Evolutionary conservation across 2,888 invertebrate species (phyloP), one percentile per base, ranked within the genome.

Genomic region (Philhelius pedissequus): DNA sequence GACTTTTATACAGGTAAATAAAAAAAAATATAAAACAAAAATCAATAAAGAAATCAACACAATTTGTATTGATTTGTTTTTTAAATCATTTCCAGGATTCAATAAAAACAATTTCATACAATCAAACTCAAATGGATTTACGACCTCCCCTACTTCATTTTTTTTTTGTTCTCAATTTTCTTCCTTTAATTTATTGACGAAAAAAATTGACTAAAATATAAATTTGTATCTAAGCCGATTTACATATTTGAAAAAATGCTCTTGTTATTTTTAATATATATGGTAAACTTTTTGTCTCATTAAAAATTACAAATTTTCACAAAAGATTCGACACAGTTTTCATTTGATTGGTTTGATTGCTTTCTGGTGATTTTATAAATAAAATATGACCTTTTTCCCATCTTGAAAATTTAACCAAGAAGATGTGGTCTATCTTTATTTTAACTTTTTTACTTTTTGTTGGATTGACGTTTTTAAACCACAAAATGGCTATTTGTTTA

Each of bases 1-100:
- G 96, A 86, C 95, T 96, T 94, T 92, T 96, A 54, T 96, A 96
- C 92, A 95, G 96, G 96, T 96, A 89, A 93, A 93, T 76, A 5
- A n/a, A 35, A 32, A 25, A 7, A 54, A 15, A 32, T 2, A 89
- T 93, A 93, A 74, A 9, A 11, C 20, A 27, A 8, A 48, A 58
- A 5, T 13, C 48, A 13, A 62, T 7, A 0, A 25, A 5, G 38
- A 58, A 38, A 38, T 64, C 1, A 60, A 58, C 43, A 60, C 87
- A 60, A 77, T 80, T 62, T 71, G 50, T 74, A 78, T 78, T 68
- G 78, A 82, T 82, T 83, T 52, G 18, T 60, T 30, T 60, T 52
- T 7, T 38, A 22, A 27, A 50, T 32, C 64, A 32, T 62, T 68
- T 68, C 25, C 50, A n/a, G 9, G 43, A 60, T 45, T 64, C 48